Evolutionary conservation across 2,888 invertebrate species (phyloP).

Genomic region (Scaptomyza cyrtandrae): DNA sequence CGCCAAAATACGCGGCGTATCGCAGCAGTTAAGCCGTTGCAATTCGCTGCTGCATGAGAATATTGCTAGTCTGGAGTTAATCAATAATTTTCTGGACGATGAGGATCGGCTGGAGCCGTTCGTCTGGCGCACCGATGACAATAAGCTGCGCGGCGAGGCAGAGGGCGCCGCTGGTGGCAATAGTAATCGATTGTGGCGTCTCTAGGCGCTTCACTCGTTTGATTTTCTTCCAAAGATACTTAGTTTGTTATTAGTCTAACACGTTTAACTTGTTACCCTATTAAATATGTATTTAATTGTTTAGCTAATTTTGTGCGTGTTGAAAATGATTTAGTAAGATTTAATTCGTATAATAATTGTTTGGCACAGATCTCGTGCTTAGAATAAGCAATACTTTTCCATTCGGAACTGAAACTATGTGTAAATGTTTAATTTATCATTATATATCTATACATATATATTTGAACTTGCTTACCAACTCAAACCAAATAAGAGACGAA

Average conservation of each 20-base stretch:
- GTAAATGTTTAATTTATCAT: slow-evolving; percentile 25
- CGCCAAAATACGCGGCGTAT: slow-evolving; percentile 92
- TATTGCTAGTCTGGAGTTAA: slow-evolving; percentile 92
- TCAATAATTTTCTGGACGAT: slow-evolving; percentile 92
- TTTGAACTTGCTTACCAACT: background rate
- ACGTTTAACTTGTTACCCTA: slow-evolving; percentile 16
- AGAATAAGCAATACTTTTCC: slow-evolving; percentile 1
- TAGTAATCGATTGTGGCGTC: slow-evolving; percentile 65
- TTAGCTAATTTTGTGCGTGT: slow-evolving; percentile 20
- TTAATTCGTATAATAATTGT: background rate
- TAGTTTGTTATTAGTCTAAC: slow-evolving; percentile 38
- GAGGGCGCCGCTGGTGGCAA: slow-evolving; percentile 72
- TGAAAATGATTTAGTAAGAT: slow-evolving; percentile 16
- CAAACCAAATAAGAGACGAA: background rate
- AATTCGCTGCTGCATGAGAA: slow-evolving; percentile 93
- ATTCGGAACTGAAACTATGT: slow-evolving; percentile 11
- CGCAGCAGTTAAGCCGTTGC: slow-evolving; percentile 92
- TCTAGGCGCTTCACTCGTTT: slow-evolving; percentile 43
- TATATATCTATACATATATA: background rate
- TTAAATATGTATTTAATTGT: slow-evolving; percentile 36
- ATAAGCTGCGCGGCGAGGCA: slow-evolving; percentile 76
- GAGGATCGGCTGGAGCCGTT: slow-evolving; percentile 94
- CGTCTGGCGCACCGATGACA: slow-evolving; percentile 91
- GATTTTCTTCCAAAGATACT: slow-evolving; percentile 5
- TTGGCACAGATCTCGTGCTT: slow-evolving; percentile 25